These are phyloP conservation scores for Elephantulus edwardii DNA, from an alignment of 2,113 vertebrate genomes.

Conservation along the genomic window DNA sequence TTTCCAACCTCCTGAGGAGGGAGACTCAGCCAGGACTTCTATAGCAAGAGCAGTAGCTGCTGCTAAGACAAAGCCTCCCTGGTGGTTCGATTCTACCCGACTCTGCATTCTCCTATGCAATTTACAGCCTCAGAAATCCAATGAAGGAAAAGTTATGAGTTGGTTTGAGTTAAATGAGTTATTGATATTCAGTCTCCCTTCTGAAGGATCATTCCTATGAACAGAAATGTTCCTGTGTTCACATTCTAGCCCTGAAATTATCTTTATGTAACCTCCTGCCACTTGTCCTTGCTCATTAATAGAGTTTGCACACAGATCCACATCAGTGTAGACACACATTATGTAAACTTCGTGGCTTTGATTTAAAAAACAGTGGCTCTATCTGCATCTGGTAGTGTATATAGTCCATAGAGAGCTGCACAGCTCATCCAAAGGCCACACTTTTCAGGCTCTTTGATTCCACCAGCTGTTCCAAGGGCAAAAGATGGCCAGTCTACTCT, in stretches of 20 bases:
- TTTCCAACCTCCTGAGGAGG: background rate
- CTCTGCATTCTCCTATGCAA: too few species aligned
- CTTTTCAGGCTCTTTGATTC: too few species aligned
- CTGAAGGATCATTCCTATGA: background rate
- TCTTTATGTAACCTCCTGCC: conserved; percentile 8
- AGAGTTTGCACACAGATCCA: background rate
- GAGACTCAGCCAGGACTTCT: background rate
- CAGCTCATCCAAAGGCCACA: too few species aligned
- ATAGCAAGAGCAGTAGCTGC: background rate
- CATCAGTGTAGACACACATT: background rate
- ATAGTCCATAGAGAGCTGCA: too few species aligned
- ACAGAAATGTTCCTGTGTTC: background rate
- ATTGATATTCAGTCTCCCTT: background rate
- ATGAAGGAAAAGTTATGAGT: too few species aligned
- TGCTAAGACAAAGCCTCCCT: too few species aligned
- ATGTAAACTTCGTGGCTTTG: background rate
- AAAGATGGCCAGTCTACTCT: too few species aligned
- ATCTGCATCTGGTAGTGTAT: too few species aligned
- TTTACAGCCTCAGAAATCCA: too few species aligned
- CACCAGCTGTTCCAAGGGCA: too few species aligned
- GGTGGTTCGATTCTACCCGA: too few species aligned
- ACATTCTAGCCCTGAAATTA: background rate
- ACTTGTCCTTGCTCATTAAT: background rate
- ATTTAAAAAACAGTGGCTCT: background rate
- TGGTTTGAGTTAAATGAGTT: too few species aligned